Conservation (phyloP, 2,113 vertebrate species). For the Cynopterus brachyotis region DNA sequence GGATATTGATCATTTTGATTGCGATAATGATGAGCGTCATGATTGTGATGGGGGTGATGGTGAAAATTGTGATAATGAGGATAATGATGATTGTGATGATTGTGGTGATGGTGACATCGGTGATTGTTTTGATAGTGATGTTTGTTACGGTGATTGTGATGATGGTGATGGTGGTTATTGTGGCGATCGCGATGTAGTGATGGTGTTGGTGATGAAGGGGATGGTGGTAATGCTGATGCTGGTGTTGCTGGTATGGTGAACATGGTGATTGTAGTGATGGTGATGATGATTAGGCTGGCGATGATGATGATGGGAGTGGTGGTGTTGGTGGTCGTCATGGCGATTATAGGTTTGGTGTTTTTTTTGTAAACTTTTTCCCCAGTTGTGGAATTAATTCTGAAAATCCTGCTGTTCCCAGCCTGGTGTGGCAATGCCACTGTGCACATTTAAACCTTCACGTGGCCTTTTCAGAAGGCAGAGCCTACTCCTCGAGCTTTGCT, state of each 20-base stretch:
- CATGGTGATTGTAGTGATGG: rapidly evolving
- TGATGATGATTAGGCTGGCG: too few relatives aligned
- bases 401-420: not conserved
- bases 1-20: too few relatives aligned
- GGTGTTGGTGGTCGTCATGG: not conserved
- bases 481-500: too few relatives aligned
- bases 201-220: not conserved
- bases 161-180: not conserved
- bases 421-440: too few relatives aligned
- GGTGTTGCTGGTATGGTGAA: rapidly evolving
- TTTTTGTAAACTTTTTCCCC: not conserved
- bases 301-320: rapidly evolving
- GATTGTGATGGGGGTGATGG: too few relatives aligned
- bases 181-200: too few relatives aligned
- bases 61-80: not conserved
- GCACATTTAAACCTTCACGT: too few relatives aligned
- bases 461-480: too few relatives aligned
- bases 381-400: not conserved
- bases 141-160: not conserved
- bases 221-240: rapidly evolving
- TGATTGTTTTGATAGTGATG: not conserved
- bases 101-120: not conserved
- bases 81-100: not conserved
- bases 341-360: not conserved
- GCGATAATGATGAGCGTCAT: too few relatives aligned